phyloP scores from a whole-genome alignment of 92 coral and sea anemone genomes.

The Parazoanthus atlanticus region DNA sequence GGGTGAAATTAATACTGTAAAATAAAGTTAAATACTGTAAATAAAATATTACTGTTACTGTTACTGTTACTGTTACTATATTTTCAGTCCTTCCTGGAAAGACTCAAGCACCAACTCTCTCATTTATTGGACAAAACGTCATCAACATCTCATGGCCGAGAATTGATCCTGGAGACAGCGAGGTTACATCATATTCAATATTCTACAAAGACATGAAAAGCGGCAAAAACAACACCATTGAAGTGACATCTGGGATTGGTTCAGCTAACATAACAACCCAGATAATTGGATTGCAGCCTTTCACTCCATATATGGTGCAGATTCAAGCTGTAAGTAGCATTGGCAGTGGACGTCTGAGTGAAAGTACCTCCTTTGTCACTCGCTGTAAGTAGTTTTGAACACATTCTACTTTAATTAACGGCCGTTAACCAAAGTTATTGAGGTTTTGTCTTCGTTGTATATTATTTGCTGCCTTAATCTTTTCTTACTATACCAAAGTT shows the following conservation, averaged over 20 bases:
- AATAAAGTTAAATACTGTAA: no score
- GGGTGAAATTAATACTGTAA: no score
- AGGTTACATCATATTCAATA: background rate
- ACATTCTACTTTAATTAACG: background rate
- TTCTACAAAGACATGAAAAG: background rate
- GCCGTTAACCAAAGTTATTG: background rate
- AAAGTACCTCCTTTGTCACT: background rate
- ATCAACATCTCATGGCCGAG: constrained; percentile 19
- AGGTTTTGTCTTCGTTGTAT: background rate
- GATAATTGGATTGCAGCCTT: constrained; percentile 13
- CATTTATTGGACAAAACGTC: background rate
- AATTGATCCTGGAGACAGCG: background rate
- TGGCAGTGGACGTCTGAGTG: constrained; percentile 13
- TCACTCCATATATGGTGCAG: constrained; percentile 3
- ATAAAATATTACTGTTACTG: no score
- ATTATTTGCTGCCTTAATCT: no score
- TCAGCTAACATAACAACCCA: background rate
- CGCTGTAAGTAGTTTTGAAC: background rate
- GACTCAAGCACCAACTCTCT: constrained; percentile 6
- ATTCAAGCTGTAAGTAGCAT: background rate
- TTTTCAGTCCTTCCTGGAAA: constrained; percentile 9
- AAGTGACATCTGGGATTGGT: background rate
- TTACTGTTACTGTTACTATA: background rate
- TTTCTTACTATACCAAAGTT: no score
- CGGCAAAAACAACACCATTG: background rate